Evolutionary conservation across 2,888 invertebrate species (phyloP), one percentile per base, ranked within the genome.

Genomic region (Dasypogon diadema): DNA sequence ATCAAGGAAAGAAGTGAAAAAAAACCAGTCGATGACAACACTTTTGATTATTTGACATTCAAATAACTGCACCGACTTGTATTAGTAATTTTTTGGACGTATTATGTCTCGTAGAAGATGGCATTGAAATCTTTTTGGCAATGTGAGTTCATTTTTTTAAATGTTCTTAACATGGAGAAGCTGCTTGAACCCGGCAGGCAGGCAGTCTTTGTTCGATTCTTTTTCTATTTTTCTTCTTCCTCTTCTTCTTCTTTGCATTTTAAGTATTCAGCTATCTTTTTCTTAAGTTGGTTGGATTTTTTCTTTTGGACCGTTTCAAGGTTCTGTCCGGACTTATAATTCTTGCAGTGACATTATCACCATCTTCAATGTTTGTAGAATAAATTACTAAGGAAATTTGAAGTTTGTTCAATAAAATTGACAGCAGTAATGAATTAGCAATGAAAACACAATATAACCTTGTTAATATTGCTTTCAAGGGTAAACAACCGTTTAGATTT

Each of bases 21-120:
- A 18, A 65, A 65, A 65, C 46, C 46, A 21, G 65, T 65, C 48
- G 65, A 65, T 65, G 65, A 65, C 65, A 65, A 65, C 65, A 65
- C 22, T 46, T 24, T 37, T 48, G 46, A 24, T 65, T 65, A 46
- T 46, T 65, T 65, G 46, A 46, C 65, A 65, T 65, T 65, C 24
- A 65, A 65, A 65, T 65, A 14, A 63, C 10, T 30, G 42, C 22
- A 8, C 34, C 12, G 37, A 21, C 42, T 14, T 18, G 24, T 42
- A 30, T 30, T 30, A 63, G 18, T 42, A 37, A 18, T 63, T 63
- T 63, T 42, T 26, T 58, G 12, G n/a, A 21, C 1, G 42, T 3
- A 21, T 51, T 51, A 4, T 51, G 2, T 51, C 12, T 48, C 16
- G 48, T 48, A 48, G 48, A 14, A 12, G 16, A 48, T 16, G 16